Evolutionary conservation across 2,797 vertebrate species (phyloP), one percentile per base, ranked within the genome.

Genomic region (Carduelis carduelis): DNA sequence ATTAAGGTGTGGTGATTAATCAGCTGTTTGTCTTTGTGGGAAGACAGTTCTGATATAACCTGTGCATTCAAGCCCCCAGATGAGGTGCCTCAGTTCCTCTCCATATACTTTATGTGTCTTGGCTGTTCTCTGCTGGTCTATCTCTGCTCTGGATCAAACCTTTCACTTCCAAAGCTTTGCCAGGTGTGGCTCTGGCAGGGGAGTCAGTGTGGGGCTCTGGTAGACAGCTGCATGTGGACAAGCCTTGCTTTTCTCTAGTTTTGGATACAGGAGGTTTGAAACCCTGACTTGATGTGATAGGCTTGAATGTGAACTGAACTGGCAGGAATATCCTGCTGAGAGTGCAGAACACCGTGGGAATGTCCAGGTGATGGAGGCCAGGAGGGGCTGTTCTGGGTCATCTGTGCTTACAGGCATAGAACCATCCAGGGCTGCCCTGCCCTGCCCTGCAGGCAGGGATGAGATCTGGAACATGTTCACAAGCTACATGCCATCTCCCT

Each of bases 341-440:
- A n/a, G 19, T 0, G 13, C 74, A 39, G 44, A 57, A 49, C 1
- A 2, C 14, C 20, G 1, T 43, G 83, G 83, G 81, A 95, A 53
- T 0, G 0, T 49, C 64, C 2, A 3, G 44, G 64, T 53, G 44
- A 26, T 0, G 0, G 71, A 20, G 52, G 35, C 50, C 53, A 18
- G 75, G n/a, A 60, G 43, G 37, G 55, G 56, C 44, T 15, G 61
- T 37, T 34, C 0, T 39, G 39, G 11, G 26, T 81, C 70, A 8
- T 59, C 74, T 49, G 24, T 43, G n/a, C 74, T 76, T n/a, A 27
- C 41, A 76, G 59, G 81, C 35, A 68, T 10, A 11, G 23, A 90
- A 44, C 44, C 26, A 11, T 46, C 53, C 71, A 11, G 41, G 32
- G 41, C 75, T 85, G 81, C 64, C 56, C 53, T 56, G 55, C 52